Conservation (phyloP, 2,888 invertebrate species). For the Proisotoma minuta region DNA sequence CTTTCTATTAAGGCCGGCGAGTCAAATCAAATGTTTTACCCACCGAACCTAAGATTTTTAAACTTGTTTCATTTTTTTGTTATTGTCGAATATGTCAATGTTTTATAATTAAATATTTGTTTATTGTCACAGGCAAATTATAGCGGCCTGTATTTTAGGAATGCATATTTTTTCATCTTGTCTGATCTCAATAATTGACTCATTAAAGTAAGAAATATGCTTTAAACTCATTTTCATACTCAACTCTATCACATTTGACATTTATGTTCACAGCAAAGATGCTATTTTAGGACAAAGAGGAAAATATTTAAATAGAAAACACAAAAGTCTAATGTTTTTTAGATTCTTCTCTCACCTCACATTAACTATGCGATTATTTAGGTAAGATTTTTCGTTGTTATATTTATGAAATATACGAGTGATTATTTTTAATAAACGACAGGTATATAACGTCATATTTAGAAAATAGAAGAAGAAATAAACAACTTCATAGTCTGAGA, state of each 20-base stretch:
- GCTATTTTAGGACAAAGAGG: constrained; percentile 12
- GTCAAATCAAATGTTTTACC: too few species aligned
- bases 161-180: constrained; percentile 12
- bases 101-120: background rate
- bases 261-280: constrained; percentile 12
- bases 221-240: background rate
- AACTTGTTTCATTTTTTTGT: background rate
- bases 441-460: constrained; percentile 19
- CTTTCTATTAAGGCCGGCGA: too few species aligned
- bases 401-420: background rate
- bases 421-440: background rate
- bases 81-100: background rate
- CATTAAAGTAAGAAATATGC: constrained; percentile 16
- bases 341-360: constrained; percentile 15
- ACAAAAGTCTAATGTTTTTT: background rate
- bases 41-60: too few species aligned
- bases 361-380: constrained; percentile 17
- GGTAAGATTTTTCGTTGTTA: background rate
- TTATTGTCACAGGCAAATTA: background rate
- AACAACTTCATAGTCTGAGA: background rate
- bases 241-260: background rate
- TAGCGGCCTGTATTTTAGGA: constrained; percentile 15
- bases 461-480: constrained; percentile 17
- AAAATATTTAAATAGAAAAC: background rate
- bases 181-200: constrained; percentile 20